Conservation (phyloP, 1,140 invertebrate species). For the Liolophura sinensis region DNA sequence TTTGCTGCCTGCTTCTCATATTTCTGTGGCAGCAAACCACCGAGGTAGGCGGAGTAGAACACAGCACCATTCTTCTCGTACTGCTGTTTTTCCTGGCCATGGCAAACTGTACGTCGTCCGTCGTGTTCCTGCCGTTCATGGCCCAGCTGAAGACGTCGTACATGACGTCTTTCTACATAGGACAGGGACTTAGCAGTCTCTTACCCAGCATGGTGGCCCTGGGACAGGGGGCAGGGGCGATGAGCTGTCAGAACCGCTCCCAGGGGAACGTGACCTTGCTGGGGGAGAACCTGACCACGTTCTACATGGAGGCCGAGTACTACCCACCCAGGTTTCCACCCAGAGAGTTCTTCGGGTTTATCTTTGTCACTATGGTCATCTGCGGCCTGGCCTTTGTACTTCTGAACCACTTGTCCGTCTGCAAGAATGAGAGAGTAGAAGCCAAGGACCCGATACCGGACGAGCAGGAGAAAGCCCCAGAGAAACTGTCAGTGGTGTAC, state of each 20-base stretch:
- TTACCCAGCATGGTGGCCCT: conserved; percentile 81
- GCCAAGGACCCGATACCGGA: conserved; percentile 3
- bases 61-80: conserved; percentile 74
- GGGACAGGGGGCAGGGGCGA: conserved; percentile 74
- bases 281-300: conserved; percentile 14
- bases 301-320: conserved; percentile 26
- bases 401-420: conserved; percentile 52
- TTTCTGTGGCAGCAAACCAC: conserved; percentile 73
- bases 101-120: conserved; percentile 89
- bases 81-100: conserved; percentile 78
- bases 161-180: conserved; percentile 68
- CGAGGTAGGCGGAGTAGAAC: conserved; percentile 60
- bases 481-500: conserved; percentile 1
- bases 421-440: conserved; percentile 31
- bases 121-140: conserved; percentile 88
- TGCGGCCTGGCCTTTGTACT: conserved; percentile 59
- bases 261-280: conserved; percentile 14
- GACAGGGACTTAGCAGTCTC: conserved; percentile 84
- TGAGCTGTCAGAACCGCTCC: conserved; percentile 57
- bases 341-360: conserved; percentile 71
- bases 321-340: conserved; percentile 42
- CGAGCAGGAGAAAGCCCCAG: too few species aligned
- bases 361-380: conserved; percentile 61
- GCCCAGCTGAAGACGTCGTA: conserved; percentile 74
- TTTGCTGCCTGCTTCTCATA: conserved; percentile 70